Evolutionary conservation across 1,140 invertebrate species (phyloP).

Genomic region (Hylyphantes graminicola): DNA sequence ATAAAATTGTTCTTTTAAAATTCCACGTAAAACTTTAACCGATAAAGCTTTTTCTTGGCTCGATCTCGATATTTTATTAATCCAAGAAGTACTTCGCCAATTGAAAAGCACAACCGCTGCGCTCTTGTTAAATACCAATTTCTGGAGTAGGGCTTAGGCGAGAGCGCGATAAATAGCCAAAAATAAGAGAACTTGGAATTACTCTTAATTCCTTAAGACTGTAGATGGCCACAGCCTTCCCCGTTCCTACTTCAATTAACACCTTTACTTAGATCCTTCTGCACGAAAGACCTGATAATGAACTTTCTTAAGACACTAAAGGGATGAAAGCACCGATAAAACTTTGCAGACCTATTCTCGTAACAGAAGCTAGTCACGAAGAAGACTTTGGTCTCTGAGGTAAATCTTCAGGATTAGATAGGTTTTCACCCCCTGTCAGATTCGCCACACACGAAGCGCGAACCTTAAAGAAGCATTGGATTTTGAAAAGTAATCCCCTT

Average conservation of each 20-base stretch:
- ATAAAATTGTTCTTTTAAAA: too few relatives aligned
- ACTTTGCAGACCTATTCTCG: slow-evolving; percentile 42
- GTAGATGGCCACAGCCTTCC: slow-evolving; percentile 25
- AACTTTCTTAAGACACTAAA: slow-evolving; percentile 57
- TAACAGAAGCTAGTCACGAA: slow-evolving; percentile 40
- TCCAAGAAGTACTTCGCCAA: slow-evolving; percentile 1
- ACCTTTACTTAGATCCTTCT: slow-evolving; percentile 42
- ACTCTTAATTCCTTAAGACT: slow-evolving; percentile 42
- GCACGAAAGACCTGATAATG: slow-evolving; percentile 49
- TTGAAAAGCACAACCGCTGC: slow-evolving; percentile 20
- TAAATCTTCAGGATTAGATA: slow-evolving; percentile 48
- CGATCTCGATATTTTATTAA: too few relatives aligned
- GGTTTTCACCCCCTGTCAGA: slow-evolving; percentile 26
- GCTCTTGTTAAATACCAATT: slow-evolving; percentile 27
- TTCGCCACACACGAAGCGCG: slow-evolving; percentile 22
- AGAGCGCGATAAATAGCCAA: slow-evolving; percentile 9
- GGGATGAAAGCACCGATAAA: slow-evolving; percentile 52
- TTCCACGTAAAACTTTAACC: too few relatives aligned
- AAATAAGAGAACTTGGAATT: slow-evolving; percentile 39
- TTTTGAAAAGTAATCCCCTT: slow-evolving; percentile 36
- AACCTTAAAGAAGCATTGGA: slow-evolving; percentile 18
- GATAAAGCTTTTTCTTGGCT: too few relatives aligned
- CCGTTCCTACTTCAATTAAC: slow-evolving; percentile 51
- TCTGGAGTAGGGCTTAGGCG: slow-evolving; percentile 15
- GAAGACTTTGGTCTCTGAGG: slow-evolving; percentile 31